These are phyloP conservation scores for Hiodon tergisus DNA, from an alignment of 2,113 vertebrate genomes.

Conservation along the genomic window DNA sequence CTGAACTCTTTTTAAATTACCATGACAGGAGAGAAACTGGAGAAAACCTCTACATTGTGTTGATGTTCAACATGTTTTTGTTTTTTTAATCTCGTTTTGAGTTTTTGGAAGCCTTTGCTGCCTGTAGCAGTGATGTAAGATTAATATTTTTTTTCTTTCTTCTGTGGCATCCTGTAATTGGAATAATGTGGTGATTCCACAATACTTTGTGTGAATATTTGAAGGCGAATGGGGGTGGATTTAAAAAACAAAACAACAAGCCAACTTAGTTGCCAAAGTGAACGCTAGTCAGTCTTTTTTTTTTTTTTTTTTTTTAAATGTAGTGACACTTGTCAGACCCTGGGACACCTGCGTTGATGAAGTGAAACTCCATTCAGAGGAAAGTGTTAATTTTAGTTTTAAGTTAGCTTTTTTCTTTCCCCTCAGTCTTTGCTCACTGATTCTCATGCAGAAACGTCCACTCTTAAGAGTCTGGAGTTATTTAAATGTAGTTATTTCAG, in stretches of 20 bases:
- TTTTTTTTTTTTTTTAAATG: neutral
- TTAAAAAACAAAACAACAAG: neutral
- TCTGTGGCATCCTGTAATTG: slow-evolving; percentile 18
- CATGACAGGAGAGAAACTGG: slow-evolving; percentile 46
- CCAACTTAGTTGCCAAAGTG: neutral
- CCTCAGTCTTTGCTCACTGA: neutral
- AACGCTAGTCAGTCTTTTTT: neutral
- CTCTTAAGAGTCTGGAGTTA: neutral
- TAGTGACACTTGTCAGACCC: neutral
- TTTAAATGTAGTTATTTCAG: neutral
- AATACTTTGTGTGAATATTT: slow-evolving; percentile 18
- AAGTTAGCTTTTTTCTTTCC: neutral
- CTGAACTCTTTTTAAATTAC: slow-evolving; percentile 44
- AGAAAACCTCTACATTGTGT: slow-evolving; percentile 29
- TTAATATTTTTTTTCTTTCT: slow-evolving; percentile 24
- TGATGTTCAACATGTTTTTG: slow-evolving; percentile 34
- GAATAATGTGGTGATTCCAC: neutral
- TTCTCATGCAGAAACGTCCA: neutral
- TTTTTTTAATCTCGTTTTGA: slow-evolving; percentile 25
- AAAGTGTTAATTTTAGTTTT: neutral
- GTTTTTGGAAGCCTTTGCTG: slow-evolving; percentile 31
- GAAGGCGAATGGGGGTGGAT: neutral
- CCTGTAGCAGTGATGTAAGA: slow-evolving; percentile 21
- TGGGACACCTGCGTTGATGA: neutral
- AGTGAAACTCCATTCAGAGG: neutral